phyloP scores from a whole-genome alignment of 2,113 vertebrate species.

The Gobio gobio region DNA sequence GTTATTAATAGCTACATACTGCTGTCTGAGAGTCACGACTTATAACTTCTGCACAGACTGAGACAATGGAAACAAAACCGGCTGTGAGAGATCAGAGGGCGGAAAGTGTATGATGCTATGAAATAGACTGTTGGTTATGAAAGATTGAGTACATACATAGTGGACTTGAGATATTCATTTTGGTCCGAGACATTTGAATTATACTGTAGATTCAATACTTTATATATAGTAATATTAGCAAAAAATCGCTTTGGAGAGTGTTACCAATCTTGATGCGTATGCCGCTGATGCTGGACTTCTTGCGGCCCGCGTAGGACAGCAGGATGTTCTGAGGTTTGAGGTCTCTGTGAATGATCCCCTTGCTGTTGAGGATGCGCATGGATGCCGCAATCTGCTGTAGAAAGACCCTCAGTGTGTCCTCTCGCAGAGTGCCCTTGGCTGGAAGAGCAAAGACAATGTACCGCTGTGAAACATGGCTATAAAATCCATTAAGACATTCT shows the following conservation, averaged over 20 bases:
- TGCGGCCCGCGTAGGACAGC: conserved; percentile 84
- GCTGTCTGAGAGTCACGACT: conserved; percentile 32
- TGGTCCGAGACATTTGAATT: background rate
- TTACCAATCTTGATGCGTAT: conserved; percentile 96
- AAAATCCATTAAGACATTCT: background rate
- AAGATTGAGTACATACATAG: background rate
- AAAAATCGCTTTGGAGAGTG: background rate
- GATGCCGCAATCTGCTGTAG: conserved; percentile 96
- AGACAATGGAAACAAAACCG: conserved; percentile 19
- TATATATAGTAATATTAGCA: background rate
- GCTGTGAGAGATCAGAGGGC: background rate
- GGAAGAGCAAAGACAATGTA: background rate
- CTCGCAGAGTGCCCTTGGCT: conserved; percentile 95
- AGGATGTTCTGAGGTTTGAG: conserved; percentile 98
- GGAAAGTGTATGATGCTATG: conserved; percentile 20
- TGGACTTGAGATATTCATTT: background rate
- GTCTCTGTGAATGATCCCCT: conserved; percentile 95
- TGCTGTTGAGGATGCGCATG: conserved; percentile 92
- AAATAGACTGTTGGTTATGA: background rate
- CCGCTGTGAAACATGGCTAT: background rate
- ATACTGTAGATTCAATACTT: background rate
- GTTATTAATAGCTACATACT: conserved; percentile 54
- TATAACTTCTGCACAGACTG: conserved; percentile 15
- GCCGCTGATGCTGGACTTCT: conserved; percentile 85
- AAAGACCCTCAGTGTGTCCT: conserved; percentile 94